Base-by-base conservation (phyloP, 2,888 invertebrate species). In the Epinotia nisella region DNA sequence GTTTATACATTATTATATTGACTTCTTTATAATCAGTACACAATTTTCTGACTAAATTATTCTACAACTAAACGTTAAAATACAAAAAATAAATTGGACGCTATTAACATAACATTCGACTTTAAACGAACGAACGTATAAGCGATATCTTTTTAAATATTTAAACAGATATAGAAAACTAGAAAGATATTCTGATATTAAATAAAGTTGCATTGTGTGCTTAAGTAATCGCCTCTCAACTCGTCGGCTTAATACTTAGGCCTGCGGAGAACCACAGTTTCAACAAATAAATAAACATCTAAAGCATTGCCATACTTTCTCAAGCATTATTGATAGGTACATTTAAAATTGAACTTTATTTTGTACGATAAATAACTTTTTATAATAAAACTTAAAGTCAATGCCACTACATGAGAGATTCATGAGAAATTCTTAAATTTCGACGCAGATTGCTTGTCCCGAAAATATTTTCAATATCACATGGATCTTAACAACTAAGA, bases 1-100 rank as follows among this genome's bases (percentile, higher is more conserved):
- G 35, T 73, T 68, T 73, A 68, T 64, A 73, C 51, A 68, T 68
- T 73, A 73, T 53, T 21, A 68, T 73, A 73, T 68, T 73, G 72
- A 73, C 68, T 68, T 68, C n/a, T n/a, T n/a, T n/a, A n/a, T 17
- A 68, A 17, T 68, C 72, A 64, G 61, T 58, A 73, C 71, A 49
- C 55, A 21, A 53, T 55, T 45, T 55, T 21, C 53, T 53, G 60
- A 55, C 60, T 68, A 55, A 67, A 58, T 70, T 58, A 49, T n/a
- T 67, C 21, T 45, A 39, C 17, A 41, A 29, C 19, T 39, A 56
- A 10, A 56, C 21, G 7, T 24, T 55, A 17, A 35, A 45, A 24
- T 51, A 19, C 29, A 68, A 51, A 56, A 19, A 51, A 45, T 45
- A 1, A 53, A 41, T 68, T 64, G 73, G 59, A 51, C 58, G 64